Evolutionary conservation across 2,888 invertebrate genomes (phyloP), one percentile per base, ranked within the genome.

Genomic region (Cheilosia impressa): DNA sequence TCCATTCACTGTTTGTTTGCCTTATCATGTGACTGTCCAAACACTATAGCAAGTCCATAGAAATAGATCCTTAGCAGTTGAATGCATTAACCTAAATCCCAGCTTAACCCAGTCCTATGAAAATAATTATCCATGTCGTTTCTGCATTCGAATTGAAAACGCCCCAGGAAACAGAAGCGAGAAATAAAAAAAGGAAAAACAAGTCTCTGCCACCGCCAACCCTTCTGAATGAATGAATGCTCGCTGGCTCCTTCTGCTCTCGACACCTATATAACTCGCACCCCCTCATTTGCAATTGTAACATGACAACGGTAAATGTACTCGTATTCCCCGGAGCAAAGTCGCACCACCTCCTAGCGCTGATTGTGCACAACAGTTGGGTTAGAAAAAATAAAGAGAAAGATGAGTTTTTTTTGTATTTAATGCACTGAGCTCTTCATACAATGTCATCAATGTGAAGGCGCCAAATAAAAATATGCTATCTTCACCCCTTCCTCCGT

Each of bases 81-180:
- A 81, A 76, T 85, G 76, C 85, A 85, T 85, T 85, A 85, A 85
- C 85, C 85, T 38, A 77, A 77, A 85, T 85, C 85, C 85, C 43
- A 69, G 58, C 65, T 68, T 72, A 68, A 77, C 65, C 65, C 75
- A 65, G 53, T 55, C 47, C 57, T 75, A 38, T 45, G 47, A 72
- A 77, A 77, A 85, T 72, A 80, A 76, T 80, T 80, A 85, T 81
- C 76, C 66, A 62, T 68, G 76, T 85, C 66, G 76, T 65, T 75
- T 68, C 22, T 69, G 58, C 53, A 31, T 80, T 81, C 52, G 81
- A 81, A 85, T 81, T 85, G 81, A 81, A 80, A 85, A 81, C 57
- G 71, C 85, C 68, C 34, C 72, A 71, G 72, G 81, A 71, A 57
- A 57, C 31, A 68, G 68, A 55, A 19, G 31, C 9, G 27, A 57